These are phyloP conservation scores for Crotalus tigris DNA, from an alignment of 2,113 vertebrate genomes.

Conservation along the genomic window DNA sequence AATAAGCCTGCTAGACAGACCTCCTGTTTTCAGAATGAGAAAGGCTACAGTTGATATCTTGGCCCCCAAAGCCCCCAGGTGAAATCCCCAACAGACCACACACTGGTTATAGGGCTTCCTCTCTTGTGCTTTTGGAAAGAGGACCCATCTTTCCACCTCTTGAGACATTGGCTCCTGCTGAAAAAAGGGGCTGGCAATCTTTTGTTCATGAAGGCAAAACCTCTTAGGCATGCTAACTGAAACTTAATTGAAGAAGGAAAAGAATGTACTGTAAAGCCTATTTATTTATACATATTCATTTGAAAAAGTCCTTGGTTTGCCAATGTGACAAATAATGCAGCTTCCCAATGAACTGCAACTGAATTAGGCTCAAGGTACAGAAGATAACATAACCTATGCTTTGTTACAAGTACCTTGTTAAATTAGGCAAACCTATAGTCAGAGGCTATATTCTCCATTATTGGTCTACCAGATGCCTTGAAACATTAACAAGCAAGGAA, in stretches of 20 bases:
- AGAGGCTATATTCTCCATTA: background rate
- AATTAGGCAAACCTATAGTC: background rate
- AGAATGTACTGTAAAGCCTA: background rate
- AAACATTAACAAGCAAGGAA: background rate
- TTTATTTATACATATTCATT: background rate
- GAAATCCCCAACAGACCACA: slow-evolving; percentile 5
- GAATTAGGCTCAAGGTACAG: background rate
- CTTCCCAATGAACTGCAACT: background rate
- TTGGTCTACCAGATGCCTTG: background rate
- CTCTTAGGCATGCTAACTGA: background rate
- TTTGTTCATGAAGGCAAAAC: slow-evolving; percentile 4
- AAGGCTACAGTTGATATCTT: slow-evolving; percentile 13
- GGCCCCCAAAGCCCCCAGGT: background rate
- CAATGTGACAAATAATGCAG: background rate
- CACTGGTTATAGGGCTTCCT: slow-evolving; percentile 12
- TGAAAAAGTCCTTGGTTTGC: background rate
- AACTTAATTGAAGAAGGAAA: slow-evolving; percentile 5
- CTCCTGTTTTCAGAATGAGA: slow-evolving; percentile 18
- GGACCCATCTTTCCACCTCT: background rate
- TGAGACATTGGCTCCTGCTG: slow-evolving; percentile 2
- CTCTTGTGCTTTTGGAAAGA: background rate
- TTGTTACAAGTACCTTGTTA: background rate
- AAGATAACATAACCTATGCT: background rate
- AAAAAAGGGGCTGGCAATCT: background rate
- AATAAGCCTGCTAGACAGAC: slow-evolving; percentile 25